phyloP scores from a whole-genome alignment of 35 echinoderm and acorn worm genomes.

The Lytechinus pictus region DNA sequence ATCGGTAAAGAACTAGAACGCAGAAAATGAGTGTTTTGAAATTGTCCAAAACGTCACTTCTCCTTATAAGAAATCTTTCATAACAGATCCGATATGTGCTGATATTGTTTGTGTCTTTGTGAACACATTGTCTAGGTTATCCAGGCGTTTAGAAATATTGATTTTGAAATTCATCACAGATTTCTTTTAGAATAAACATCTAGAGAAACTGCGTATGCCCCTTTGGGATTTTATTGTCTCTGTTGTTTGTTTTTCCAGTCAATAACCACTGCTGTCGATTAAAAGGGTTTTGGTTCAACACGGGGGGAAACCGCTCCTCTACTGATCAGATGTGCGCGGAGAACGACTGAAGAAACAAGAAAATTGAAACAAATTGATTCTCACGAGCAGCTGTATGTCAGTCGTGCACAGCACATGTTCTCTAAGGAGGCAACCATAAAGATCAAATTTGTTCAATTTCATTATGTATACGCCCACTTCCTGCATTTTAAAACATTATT shows the following conservation, averaged over 20 bases:
- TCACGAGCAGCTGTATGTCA: neutral
- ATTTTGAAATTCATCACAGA: neutral
- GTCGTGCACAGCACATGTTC: neutral
- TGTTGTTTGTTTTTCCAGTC: neutral
- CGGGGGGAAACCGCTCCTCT: neutral
- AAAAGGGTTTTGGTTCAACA: neutral
- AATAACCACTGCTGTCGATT: neutral
- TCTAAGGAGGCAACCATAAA: neutral
- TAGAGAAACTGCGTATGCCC: neutral
- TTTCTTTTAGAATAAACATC: neutral
- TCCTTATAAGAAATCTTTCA: too few species aligned
- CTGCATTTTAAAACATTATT: neutral
- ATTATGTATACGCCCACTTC: neutral
- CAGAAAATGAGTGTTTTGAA: too few species aligned
- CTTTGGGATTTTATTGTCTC: neutral
- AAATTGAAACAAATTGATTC: slow-evolving; percentile 20
- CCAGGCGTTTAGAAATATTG: neutral
- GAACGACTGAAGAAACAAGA: slow-evolving; percentile 9
- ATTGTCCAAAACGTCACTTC: too few species aligned
- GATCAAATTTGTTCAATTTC: neutral
- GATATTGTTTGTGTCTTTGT: too few species aligned
- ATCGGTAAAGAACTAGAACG: too few species aligned
- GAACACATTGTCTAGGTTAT: neutral
- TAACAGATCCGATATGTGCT: too few species aligned
- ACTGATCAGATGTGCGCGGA: neutral